A percentile compares a stretch with the other conserved stretches of the same genome.
Evolutionary conservation across 2,888 invertebrate genomes (phyloP).

Genomic region (Odontocerum albicorne): DNA sequence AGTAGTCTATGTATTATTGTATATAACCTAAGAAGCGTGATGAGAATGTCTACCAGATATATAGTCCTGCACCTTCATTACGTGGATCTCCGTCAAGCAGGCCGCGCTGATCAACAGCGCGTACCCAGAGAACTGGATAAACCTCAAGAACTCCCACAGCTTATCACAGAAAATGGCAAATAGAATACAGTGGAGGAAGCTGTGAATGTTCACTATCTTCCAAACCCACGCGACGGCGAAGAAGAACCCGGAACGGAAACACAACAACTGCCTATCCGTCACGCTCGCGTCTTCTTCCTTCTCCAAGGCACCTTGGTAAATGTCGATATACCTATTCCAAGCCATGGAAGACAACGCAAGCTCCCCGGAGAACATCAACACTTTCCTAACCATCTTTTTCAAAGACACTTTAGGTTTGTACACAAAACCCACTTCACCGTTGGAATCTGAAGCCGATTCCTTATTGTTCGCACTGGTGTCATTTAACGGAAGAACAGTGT

Average conservation of each 20-base stretch:
- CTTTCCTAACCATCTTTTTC: conserved; percentile 65
- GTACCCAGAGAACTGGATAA: conserved; percentile 72
- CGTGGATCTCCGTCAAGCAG: conserved; percentile 72
- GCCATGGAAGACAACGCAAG: conserved; percentile 73
- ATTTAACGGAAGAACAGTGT: conserved; percentile 54
- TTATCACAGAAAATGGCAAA: conserved; percentile 81
- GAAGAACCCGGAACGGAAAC: conserved; percentile 73
- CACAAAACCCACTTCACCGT: conserved; percentile 57
- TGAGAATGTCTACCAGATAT: conserved; percentile 51
- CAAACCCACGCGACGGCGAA: conserved; percentile 74
- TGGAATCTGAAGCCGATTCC: conserved; percentile 40
- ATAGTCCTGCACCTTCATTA: conserved; percentile 60
- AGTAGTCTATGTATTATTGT: background rate
- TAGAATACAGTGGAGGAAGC: conserved; percentile 71
- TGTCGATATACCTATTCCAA: conserved; percentile 83
- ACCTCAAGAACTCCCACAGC: conserved; percentile 73
- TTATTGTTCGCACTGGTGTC: conserved; percentile 52
- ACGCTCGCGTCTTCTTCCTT: conserved; percentile 56
- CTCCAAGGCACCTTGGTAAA: conserved; percentile 78
- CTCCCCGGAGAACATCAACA: conserved; percentile 69
- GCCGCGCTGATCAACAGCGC: conserved; percentile 67
- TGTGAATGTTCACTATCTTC: conserved; percentile 80
- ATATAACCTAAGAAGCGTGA: background rate
- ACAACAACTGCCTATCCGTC: conserved; percentile 56
- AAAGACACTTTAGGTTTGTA: conserved; percentile 70